Percentiles rank a stretch among this genome's conserved stretches.
phyloP scores from a whole-genome alignment of 1,140 invertebrate genomes.

The Drosophila ercepeae region DNA sequence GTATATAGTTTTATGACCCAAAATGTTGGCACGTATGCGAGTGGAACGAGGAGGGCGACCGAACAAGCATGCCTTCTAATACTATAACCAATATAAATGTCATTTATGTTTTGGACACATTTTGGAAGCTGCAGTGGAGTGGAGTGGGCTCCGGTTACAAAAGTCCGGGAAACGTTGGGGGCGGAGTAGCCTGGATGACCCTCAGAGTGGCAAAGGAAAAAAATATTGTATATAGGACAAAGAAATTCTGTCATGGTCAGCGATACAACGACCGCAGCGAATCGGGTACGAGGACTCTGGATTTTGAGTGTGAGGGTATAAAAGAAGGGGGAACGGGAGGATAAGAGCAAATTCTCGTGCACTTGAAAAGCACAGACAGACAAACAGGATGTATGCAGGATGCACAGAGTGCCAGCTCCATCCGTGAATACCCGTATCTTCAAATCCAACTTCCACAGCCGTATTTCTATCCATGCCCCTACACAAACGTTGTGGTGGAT shows the following conservation, averaged over 20 bases:
- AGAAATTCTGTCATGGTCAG: slow-evolving; percentile 73
- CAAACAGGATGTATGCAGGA: slow-evolving; percentile 14
- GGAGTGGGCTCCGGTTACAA: slow-evolving; percentile 1
- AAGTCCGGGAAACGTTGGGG: background rate
- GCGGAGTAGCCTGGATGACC: slow-evolving; percentile 8
- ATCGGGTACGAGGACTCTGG: slow-evolving; percentile 8
- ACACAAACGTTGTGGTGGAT: slow-evolving; percentile 26
- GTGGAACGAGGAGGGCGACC: slow-evolving; percentile 5
- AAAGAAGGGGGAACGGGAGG: slow-evolving; percentile 5
- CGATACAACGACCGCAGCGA: slow-evolving; percentile 49
- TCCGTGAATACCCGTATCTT: slow-evolving; percentile 3
- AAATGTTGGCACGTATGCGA: slow-evolving; percentile 48
- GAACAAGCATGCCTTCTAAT: slow-evolving; percentile 55
- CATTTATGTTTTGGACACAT: slow-evolving; percentile 76
- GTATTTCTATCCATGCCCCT: slow-evolving; percentile 8
- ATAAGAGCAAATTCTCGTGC: slow-evolving; percentile 56
- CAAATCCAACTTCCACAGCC: slow-evolving; percentile 13
- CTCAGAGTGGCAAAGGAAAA: slow-evolving; percentile 19
- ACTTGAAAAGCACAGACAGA: slow-evolving; percentile 53
- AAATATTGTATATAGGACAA: background rate
- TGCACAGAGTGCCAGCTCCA: slow-evolving; percentile 3
- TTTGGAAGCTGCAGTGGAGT: slow-evolving; percentile 27
- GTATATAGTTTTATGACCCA: slow-evolving; percentile 49
- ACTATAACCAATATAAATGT: slow-evolving; percentile 79
- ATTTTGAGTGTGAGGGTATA: background rate